Conservation (phyloP, 2,797 vertebrate genomes). For the Acipenser oxyrinchus region DNA sequence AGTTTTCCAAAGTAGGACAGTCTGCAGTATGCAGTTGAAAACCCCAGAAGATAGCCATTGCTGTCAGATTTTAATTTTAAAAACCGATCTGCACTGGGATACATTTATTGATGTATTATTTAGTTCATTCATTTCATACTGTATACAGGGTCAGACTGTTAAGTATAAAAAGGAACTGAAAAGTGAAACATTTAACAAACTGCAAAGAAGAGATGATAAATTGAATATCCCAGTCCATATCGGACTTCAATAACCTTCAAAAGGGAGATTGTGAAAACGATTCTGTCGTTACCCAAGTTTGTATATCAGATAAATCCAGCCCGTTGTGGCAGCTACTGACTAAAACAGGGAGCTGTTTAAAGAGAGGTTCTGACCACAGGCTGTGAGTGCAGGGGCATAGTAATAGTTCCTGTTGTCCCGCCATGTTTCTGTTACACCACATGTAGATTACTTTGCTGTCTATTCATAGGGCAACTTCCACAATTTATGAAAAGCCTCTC, state of each 20-base stretch:
- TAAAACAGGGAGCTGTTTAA: background rate
- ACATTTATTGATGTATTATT: no score
- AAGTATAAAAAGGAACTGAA: no score
- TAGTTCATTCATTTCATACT: no score
- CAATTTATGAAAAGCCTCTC: conserved; percentile 10
- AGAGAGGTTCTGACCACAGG: background rate
- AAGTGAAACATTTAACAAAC: no score
- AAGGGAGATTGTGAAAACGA: conserved; percentile 33
- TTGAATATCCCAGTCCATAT: conserved; percentile 27
- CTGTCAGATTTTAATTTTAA: no score
- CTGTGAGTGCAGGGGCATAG: background rate
- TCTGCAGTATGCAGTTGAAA: no score
- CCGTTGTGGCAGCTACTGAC: background rate
- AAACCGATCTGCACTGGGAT: no score
- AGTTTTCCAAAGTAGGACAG: no score
- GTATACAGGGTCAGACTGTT: no score
- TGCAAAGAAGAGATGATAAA: conserved; percentile 24
- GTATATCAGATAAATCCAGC: conserved; percentile 13
- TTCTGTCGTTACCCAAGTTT: conserved; percentile 30
- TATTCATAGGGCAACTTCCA: background rate
- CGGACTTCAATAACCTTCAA: conserved; percentile 38
- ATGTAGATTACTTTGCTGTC: conserved; percentile 9
- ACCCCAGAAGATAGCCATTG: no score
- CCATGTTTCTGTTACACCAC: conserved; percentile 13
- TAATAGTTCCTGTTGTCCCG: conserved; percentile 10